A percentile compares a stretch with the other conserved stretches of the same genome.
phyloP scores from a whole-genome alignment of 2,888 invertebrate genomes.

The Torymus aiolomorphi region DNA sequence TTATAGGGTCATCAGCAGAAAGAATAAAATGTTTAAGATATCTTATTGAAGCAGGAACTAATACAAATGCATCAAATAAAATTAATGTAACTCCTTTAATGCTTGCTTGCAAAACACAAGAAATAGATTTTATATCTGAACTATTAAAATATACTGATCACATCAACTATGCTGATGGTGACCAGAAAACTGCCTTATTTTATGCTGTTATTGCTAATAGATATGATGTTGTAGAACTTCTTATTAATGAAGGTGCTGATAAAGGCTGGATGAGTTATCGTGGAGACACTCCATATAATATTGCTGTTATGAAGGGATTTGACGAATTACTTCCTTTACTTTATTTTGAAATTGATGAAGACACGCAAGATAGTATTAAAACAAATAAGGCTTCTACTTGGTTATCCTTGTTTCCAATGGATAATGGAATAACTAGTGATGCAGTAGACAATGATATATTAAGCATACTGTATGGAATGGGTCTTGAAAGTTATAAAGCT shows the following conservation, averaged over 20 bases:
- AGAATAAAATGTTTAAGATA: conserved; percentile 76
- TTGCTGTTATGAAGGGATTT: conserved; percentile 78
- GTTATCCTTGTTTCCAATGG: conserved; percentile 78
- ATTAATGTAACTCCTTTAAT: conserved; percentile 80
- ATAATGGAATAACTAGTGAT: conserved; percentile 57
- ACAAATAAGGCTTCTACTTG: conserved; percentile 68
- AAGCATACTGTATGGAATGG: conserved; percentile 80
- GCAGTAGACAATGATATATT: conserved; percentile 76
- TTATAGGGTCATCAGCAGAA: conserved; percentile 73
- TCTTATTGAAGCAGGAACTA: conserved; percentile 78
- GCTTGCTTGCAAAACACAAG: conserved; percentile 79
- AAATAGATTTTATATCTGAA: conserved; percentile 77
- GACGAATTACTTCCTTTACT: conserved; percentile 67
- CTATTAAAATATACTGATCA: conserved; percentile 78
- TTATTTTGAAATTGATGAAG: conserved; percentile 52
- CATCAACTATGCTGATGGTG: conserved; percentile 79
- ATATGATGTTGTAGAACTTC: conserved; percentile 77
- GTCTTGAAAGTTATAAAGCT: conserved; percentile 77
- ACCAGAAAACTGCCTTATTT: conserved; percentile 81
- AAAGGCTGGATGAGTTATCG: conserved; percentile 77
- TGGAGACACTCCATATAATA: conserved; percentile 77
- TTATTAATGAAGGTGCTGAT: conserved; percentile 78
- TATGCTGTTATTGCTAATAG: conserved; percentile 80
- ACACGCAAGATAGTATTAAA: conserved; percentile 43
- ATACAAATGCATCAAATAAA: conserved; percentile 78